Evolutionary conservation across 2,888 invertebrate genomes (phyloP).

Genomic region (Monoplex corrugatus): DNA sequence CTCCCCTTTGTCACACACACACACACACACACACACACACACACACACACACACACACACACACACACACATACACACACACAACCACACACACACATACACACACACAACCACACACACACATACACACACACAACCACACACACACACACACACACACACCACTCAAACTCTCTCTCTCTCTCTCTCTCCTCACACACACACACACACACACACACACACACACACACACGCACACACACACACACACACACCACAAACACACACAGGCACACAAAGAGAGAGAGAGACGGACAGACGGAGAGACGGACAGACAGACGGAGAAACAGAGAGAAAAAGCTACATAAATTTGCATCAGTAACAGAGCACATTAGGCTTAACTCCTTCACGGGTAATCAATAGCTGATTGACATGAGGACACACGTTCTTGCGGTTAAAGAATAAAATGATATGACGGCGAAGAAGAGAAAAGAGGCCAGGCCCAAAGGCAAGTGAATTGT

Average conservation of each 20-base stretch:
- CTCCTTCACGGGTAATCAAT: not conserved
- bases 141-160: constrained; percentile 22
- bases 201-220: constrained; percentile 25
- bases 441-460: not conserved
- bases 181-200: no score
- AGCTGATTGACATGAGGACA: constrained; percentile 32
- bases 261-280: not conserved
- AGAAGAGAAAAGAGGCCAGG: not conserved
- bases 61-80: not conserved
- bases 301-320: not conserved
- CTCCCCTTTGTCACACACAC: not conserved
- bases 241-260: not conserved
- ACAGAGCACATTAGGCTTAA: not conserved
- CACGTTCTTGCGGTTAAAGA: constrained; percentile 6
- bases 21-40: not conserved
- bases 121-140: not conserved
- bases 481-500: constrained; percentile 32
- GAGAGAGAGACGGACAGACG: no score
- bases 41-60: not conserved
- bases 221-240: constrained; percentile 26
- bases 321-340: not conserved
- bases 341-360: not conserved
- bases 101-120: constrained; percentile 22
- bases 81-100: constrained; percentile 11
- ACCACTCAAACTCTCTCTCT: no score